A percentile compares a stretch with the other conserved stretches of the same genome.
These are phyloP conservation scores for Umimayanthus kanabou DNA, from an alignment of 92 coral and sea anemone genomes.

Conservation along the genomic window DNA sequence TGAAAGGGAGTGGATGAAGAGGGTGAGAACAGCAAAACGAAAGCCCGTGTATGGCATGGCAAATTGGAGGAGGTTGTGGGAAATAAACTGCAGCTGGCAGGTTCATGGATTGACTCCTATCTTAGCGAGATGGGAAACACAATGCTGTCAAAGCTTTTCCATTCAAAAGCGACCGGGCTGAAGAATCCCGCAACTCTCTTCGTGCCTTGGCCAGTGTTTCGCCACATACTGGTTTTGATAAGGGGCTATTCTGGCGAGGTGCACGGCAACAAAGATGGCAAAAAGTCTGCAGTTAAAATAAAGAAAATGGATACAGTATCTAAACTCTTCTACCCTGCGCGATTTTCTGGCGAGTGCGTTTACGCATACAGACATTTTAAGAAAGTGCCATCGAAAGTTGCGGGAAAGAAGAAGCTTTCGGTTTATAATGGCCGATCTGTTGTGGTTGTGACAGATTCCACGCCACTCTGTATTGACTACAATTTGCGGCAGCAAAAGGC, in stretches of 20 bases:
- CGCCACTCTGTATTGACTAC: slow-evolving; percentile 34
- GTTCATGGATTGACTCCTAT: slow-evolving; percentile 66
- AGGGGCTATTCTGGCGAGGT: slow-evolving; percentile 56
- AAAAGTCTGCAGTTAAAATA: background rate
- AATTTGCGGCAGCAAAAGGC: slow-evolving; percentile 13
- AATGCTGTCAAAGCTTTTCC: slow-evolving; percentile 4
- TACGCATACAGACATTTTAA: slow-evolving; percentile 44
- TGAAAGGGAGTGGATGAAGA: slow-evolving; percentile 55
- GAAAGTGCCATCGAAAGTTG: slow-evolving; percentile 23
- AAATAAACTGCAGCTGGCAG: slow-evolving; percentile 56
- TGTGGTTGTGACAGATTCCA: slow-evolving; percentile 24
- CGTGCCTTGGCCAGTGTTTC: slow-evolving; percentile 58
- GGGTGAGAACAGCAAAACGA: slow-evolving; percentile 39
- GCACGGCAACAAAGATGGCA: slow-evolving; percentile 7
- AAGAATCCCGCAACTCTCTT: slow-evolving; percentile 32
- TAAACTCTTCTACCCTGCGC: slow-evolving; percentile 20
- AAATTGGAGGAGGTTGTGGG: slow-evolving; percentile 61
- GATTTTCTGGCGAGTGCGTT: slow-evolving; percentile 35
- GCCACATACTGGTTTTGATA: slow-evolving; percentile 51
- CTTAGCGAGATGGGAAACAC: slow-evolving; percentile 50
- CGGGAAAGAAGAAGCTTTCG: slow-evolving; percentile 23
- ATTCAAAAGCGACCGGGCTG: slow-evolving; percentile 24
- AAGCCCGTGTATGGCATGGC: slow-evolving; percentile 58
- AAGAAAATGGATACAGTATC: slow-evolving; percentile 20
- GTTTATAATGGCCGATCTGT: slow-evolving; percentile 33